Percentiles rank a stretch among this genome's conserved stretches.
Conservation (phyloP, 2,113 vertebrate genomes). For the Uria lomvia region DNA sequence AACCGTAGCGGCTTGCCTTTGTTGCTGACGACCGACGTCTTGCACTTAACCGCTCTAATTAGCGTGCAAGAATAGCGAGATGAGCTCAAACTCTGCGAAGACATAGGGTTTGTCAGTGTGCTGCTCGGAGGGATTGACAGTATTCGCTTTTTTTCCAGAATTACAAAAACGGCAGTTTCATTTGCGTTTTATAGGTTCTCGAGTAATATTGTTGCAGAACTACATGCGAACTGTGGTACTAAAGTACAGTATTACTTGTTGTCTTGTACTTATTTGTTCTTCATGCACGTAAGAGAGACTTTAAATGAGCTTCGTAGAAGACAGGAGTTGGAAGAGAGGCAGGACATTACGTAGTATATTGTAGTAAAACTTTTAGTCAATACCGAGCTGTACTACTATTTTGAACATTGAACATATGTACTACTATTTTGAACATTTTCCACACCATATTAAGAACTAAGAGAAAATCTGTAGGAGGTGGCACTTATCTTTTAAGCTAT, state of each 20-base stretch:
- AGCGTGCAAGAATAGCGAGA: background rate
- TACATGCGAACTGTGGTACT: background rate
- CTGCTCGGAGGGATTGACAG: background rate
- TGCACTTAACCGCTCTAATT: background rate
- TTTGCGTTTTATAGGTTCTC: background rate
- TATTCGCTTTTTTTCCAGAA: background rate
- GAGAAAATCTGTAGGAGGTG: background rate
- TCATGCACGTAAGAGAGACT: background rate
- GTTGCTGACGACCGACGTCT: background rate
- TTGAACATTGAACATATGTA: background rate
- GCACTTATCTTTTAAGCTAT: background rate
- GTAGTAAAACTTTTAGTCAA: background rate
- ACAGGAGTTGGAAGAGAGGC: background rate
- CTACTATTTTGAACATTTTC: background rate
- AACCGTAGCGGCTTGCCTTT: background rate
- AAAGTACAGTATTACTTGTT: background rate
- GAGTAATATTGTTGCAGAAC: background rate
- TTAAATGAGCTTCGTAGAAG: background rate
- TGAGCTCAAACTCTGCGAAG: background rate
- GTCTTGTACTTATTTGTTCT: background rate
- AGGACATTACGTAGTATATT: background rate
- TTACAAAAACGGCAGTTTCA: background rate
- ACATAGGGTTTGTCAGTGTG: background rate
- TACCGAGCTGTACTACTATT: background rate
- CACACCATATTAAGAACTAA: background rate